Evolutionary conservation across 2,888 invertebrate species (phyloP).

Genomic region (Cryptocephalus primarius): DNA sequence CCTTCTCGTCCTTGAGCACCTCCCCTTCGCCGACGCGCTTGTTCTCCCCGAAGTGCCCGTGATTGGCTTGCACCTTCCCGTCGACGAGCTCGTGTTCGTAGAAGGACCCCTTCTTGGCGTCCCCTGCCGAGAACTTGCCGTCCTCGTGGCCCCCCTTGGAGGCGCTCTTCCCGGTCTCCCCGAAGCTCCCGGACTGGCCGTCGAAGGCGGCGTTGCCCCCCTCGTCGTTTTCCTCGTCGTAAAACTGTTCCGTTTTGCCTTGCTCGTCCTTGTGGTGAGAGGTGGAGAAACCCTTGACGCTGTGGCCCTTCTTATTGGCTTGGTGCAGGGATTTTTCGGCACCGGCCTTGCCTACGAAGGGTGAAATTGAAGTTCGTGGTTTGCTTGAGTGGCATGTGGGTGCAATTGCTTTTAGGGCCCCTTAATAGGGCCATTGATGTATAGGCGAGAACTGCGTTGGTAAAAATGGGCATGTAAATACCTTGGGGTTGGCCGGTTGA

Average conservation of each 20-base stretch:
- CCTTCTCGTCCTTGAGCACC: conserved; percentile 46
- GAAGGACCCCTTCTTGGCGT: conserved; percentile 46
- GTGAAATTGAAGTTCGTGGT: too few relatives aligned
- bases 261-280: conserved; percentile 57
- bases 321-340: conserved; percentile 45
- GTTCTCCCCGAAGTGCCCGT: conserved; percentile 47
- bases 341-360: conserved; percentile 38
- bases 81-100: conserved; percentile 43
- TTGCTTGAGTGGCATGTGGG: too few relatives aligned
- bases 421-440: too few relatives aligned
- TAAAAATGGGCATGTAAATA: too few relatives aligned
- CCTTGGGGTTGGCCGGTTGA: too few relatives aligned
- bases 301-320: conserved; percentile 52
- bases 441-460: too few relatives aligned
- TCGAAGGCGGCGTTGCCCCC: conserved; percentile 46
- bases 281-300: conserved; percentile 52
- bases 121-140: conserved; percentile 43
- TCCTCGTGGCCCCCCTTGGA: conserved; percentile 50
- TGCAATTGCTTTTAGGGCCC: too few relatives aligned
- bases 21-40: conserved; percentile 46
- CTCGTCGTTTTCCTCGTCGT: conserved; percentile 54
- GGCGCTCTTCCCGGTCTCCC: conserved; percentile 44
- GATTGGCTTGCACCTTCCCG: conserved; percentile 46
- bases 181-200: conserved; percentile 46
- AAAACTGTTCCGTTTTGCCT: conserved; percentile 52